Base-by-base conservation (phyloP, 2,113 vertebrate genomes). In the Struthio camelus region DNA sequence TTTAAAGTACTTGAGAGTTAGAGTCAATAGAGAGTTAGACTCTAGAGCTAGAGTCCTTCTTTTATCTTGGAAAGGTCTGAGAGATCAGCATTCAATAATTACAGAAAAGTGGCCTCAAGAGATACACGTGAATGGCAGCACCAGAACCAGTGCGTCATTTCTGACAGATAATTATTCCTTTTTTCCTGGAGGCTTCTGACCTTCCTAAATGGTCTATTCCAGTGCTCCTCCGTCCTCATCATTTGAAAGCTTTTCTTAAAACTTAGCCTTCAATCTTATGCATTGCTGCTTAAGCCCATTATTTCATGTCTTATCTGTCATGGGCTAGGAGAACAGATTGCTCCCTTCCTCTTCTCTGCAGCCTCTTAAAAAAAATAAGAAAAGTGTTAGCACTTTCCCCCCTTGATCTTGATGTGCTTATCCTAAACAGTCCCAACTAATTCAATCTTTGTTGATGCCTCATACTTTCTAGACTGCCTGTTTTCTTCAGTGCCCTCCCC, bases 141-240 rank as follows among this genome's bases (percentile, higher is more conserved):
- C n/a, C 40, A 79, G 67, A 87, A 91, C 78, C 51, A 80, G 42
- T 69, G 19, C 10, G 42, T 54, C 3, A 20, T 73, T 90, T 88
- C 9, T 72, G 16, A 40, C 8, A 66, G 32, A 66, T 4, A 56
- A 16, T 14, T 38, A 17, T 2, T 0, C 0, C 1, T 42, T 42
- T 58, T 78, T 66, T 62, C 9, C 28, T 13, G 38, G 32, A 76
- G 46, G 28, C 51, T 56, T 87, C 14, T 22, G 82, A 2, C 2
- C 9, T 69, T 54, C 25, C n/a, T 61, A 25, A 73, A 9, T 30
- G 32, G 30, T 58, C 56, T 32, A 58, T 58, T 58, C 28, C 56
- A 32, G 28, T 58, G 28, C 56, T 58, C 30, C 54, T 30, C 54
- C 30, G 54, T 56, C 27, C 14, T 56, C 18, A 18, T 30, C 18